Evolutionary conservation across 2,888 invertebrate species (phyloP).

Genomic region (Sinopyrophorus schimmeli): DNA sequence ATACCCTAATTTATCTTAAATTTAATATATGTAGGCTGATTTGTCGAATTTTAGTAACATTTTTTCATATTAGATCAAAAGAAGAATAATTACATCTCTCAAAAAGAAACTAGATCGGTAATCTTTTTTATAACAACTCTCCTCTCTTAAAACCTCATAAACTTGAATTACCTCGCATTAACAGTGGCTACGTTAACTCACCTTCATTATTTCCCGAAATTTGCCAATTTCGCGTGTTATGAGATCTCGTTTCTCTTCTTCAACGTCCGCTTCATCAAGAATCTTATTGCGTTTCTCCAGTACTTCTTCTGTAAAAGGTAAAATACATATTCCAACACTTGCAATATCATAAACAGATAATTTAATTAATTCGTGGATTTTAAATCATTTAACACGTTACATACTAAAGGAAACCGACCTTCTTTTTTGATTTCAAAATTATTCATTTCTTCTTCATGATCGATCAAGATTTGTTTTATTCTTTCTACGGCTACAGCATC

Average conservation of each 20-base stretch:
- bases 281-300: constrained; percentile 67
- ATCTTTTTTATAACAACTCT: no score
- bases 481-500: constrained; percentile 76
- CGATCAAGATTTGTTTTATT: constrained; percentile 78
- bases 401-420: no score
- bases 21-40: constrained; percentile 27
- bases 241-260: constrained; percentile 94
- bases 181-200: constrained; percentile 58
- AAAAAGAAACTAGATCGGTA: neutral
- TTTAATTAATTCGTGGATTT: no score
- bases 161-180: constrained; percentile 2
- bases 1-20: constrained; percentile 37
- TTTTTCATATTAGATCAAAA: constrained; percentile 1
- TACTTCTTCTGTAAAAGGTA: constrained; percentile 66
- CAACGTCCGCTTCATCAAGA: constrained; percentile 85
- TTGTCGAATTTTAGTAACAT: constrained; percentile 4
- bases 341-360: no score
- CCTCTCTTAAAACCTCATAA: neutral
- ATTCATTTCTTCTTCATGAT: constrained; percentile 79
- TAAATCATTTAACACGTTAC: no score
- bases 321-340: no score
- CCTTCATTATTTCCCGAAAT: constrained; percentile 97
- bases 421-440: constrained; percentile 69
- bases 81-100: constrained; percentile 12
- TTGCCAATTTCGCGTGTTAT: constrained; percentile 97